These are phyloP conservation scores for Psammodynastes pulverulentus DNA, from an alignment of 2,113 vertebrate species.

Conservation along the genomic window DNA sequence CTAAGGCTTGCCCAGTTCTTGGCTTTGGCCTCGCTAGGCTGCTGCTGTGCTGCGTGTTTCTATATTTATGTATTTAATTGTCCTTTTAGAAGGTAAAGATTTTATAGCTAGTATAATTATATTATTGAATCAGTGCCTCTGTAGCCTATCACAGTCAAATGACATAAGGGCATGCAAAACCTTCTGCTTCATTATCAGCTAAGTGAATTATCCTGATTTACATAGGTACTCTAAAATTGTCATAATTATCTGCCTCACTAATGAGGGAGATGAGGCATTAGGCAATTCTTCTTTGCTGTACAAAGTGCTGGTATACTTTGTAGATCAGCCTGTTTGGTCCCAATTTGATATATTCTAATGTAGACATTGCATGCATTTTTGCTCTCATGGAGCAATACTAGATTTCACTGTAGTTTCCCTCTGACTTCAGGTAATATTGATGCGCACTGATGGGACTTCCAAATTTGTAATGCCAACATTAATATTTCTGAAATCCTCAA, in stretches of 20 bases:
- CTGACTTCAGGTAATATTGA: not conserved
- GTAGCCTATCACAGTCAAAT: conserved; percentile 30
- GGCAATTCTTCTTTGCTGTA: rapidly evolving
- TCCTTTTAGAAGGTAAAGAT: conserved; percentile 23
- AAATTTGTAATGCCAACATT: conserved; percentile 23
- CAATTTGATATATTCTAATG: not conserved
- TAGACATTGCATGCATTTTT: not conserved
- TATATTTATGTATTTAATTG: conserved; percentile 34
- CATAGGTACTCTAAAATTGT: not conserved
- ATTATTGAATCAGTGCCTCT: conserved; percentile 12
- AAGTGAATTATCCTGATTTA: conserved; percentile 18
- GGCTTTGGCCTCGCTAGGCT: no score
- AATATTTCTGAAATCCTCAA: conserved; percentile 33
- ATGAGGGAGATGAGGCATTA: conserved; percentile 9
- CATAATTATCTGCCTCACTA: conserved; percentile 7
- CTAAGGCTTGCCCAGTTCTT: no score
- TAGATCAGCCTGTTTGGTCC: not conserved
- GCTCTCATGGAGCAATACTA: not conserved
- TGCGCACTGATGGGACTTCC: not conserved
- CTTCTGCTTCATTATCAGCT: conserved; percentile 21
- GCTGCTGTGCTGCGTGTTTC: no score
- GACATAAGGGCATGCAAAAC: conserved; percentile 30
- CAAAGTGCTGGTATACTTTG: not conserved
- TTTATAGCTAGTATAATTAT: conserved; percentile 31
- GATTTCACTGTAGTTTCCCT: not conserved